Percentiles rank a stretch among this genome's conserved stretches.
These are phyloP conservation scores for Orestias chungarensis DNA, from an alignment of 2,797 vertebrate species.

Conservation along the genomic window DNA sequence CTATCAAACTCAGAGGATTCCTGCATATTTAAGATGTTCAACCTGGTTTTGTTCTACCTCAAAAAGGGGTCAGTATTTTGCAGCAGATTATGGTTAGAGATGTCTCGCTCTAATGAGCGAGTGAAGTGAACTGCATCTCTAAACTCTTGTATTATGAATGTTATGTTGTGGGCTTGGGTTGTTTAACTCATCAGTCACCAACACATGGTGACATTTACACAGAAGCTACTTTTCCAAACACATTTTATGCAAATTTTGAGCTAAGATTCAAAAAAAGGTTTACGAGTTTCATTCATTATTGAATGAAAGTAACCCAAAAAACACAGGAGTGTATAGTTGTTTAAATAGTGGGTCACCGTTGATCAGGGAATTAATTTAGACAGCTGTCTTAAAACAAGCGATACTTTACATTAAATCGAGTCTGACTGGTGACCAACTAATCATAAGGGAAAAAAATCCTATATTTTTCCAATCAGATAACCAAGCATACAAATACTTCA, in stretches of 20 bases:
- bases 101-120: no score
- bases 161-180: background rate
- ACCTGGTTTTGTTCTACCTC: background rate
- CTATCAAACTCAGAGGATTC: background rate
- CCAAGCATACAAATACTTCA: no score
- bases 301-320: no score
- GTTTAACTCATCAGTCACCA: background rate
- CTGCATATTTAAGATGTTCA: background rate
- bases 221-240: no score
- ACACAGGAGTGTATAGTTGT: no score
- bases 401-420: background rate
- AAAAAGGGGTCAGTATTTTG: background rate
- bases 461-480: no score
- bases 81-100: background rate
- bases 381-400: no score
- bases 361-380: background rate
- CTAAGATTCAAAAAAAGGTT: no score
- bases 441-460: background rate
- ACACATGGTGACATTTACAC: background rate
- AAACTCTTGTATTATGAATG: background rate
- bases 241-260: no score
- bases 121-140: no score
- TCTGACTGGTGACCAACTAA: background rate
- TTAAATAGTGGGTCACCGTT: background rate
- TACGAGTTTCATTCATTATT: no score